These are phyloP conservation scores for Napeogenes inachia DNA, from an alignment of 2,888 invertebrate species.

Conservation along the genomic window DNA sequence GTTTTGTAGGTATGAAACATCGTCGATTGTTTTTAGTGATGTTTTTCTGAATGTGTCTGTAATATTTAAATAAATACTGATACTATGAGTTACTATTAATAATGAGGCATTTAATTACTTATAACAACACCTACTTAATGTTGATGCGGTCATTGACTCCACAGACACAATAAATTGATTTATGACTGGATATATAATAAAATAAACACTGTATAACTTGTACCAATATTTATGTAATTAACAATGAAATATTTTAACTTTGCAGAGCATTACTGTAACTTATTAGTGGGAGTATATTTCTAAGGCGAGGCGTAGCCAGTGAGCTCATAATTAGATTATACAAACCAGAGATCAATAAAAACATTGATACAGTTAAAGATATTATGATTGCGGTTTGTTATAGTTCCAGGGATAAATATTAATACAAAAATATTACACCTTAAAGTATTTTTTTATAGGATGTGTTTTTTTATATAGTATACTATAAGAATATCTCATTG, in stretches of 20 bases:
- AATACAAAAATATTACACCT: neutral
- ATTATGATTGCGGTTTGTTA: no score
- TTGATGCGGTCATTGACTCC: slow-evolving; percentile 15
- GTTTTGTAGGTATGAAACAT: neutral
- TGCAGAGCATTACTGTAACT: no score
- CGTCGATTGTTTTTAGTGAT: neutral
- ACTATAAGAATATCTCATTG: no score
- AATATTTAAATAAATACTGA: neutral
- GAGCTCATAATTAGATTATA: slow-evolving; percentile 25
- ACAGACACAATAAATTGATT: slow-evolving; percentile 13
- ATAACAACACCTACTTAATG: slow-evolving; percentile 5
- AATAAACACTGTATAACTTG: slow-evolving; percentile 11
- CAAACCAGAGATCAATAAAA: slow-evolving; percentile 23
- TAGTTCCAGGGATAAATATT: no score
- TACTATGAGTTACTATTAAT: neutral
- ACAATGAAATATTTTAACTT: no score
- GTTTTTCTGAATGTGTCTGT: neutral
- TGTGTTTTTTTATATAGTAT: no score
- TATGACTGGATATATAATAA: slow-evolving; percentile 12
- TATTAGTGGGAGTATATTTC: neutral
- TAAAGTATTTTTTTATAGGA: no score
- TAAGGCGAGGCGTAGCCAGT: neutral
- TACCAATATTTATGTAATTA: neutral
- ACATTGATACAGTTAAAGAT: slow-evolving; percentile 10
- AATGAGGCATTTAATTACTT: neutral